A percentile compares a stretch with the other conserved stretches of the same genome.
Evolutionary conservation across 2,113 vertebrate genomes (phyloP).

Genomic region (Sciurus niger): DNA sequence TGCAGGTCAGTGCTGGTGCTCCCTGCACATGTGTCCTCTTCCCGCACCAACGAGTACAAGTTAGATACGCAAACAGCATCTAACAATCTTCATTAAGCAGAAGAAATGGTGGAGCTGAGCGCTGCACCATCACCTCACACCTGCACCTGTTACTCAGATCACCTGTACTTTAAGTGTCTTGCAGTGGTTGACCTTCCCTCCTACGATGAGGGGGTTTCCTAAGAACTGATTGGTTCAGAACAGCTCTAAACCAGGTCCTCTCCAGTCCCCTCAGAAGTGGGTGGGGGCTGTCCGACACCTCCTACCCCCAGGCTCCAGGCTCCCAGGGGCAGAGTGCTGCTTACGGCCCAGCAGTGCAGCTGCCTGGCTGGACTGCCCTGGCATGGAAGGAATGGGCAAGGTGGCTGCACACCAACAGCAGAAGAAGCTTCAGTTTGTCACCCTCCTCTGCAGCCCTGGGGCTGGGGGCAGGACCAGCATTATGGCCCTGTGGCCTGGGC

Average conservation of each 20-base stretch:
- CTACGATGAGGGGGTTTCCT: not conserved
- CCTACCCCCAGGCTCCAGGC: not conserved
- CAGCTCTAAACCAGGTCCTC: not conserved
- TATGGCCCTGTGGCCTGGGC: too few species aligned
- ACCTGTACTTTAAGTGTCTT: not conserved
- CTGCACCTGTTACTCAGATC: not conserved
- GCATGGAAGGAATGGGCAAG: not conserved
- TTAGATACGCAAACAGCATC: not conserved
- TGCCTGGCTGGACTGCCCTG: not conserved
- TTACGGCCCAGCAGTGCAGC: not conserved
- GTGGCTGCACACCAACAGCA: not conserved
- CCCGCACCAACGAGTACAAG: too few species aligned
- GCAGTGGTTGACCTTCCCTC: not conserved
- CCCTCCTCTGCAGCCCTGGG: too few species aligned
- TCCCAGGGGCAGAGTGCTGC: not conserved
- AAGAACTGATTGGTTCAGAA: constrained; percentile 29
- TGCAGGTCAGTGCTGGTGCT: not conserved
- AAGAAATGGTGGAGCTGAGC: constrained; percentile 6
- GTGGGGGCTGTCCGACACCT: not conserved
- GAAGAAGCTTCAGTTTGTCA: not conserved
- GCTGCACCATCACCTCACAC: not conserved
- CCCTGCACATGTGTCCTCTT: not conserved
- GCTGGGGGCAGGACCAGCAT: too few species aligned
- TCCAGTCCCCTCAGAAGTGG: too few species aligned
- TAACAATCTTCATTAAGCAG: not conserved